These are phyloP conservation scores for Nebria ingens DNA, from an alignment of 1,140 invertebrate species.

Conservation along the genomic window DNA sequence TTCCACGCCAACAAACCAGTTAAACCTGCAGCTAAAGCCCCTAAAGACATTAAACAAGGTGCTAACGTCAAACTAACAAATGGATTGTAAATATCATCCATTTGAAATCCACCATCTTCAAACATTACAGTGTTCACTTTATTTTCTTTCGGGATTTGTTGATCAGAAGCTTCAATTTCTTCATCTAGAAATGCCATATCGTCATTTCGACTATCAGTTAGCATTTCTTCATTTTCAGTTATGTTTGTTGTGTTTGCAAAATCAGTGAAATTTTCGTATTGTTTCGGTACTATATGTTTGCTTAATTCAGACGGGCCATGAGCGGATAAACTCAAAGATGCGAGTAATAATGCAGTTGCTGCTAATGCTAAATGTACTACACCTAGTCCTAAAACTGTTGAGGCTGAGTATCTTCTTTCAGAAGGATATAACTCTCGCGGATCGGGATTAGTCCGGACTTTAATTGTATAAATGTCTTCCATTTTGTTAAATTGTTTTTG, in stretches of 20 bases:
- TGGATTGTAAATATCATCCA: constrained; percentile 1
- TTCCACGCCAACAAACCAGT: constrained; percentile 48
- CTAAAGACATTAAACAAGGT: constrained; percentile 37
- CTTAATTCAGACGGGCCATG: constrained; percentile 30
- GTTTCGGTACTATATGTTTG: constrained; percentile 10
- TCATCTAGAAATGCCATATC: constrained; percentile 5
- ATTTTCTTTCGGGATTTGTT: not conserved
- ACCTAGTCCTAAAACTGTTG: constrained; percentile 50
- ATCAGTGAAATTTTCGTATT: constrained; percentile 19
- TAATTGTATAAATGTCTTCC: constrained; percentile 55
- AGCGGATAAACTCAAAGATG: constrained; percentile 35
- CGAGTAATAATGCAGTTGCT: constrained; percentile 40
- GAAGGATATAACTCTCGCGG: constrained; percentile 48
- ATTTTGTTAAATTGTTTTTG: constrained; percentile 32
- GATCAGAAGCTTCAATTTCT: not conserved
- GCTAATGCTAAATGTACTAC: constrained; percentile 47
- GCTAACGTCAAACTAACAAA: constrained; percentile 26
- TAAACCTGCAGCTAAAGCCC: constrained; percentile 40
- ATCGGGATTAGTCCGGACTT: constrained; percentile 48
- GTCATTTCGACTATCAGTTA: constrained; percentile 1
- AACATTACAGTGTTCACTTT: not conserved
- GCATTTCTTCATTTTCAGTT: not conserved
- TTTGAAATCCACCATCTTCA: not conserved
- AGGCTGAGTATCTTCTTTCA: constrained; percentile 53
- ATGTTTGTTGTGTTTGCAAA: not conserved